A percentile compares a stretch with the other conserved stretches of the same genome.
phyloP scores from a whole-genome alignment of 2,888 invertebrate genomes.

The Mimas tiliae region DNA sequence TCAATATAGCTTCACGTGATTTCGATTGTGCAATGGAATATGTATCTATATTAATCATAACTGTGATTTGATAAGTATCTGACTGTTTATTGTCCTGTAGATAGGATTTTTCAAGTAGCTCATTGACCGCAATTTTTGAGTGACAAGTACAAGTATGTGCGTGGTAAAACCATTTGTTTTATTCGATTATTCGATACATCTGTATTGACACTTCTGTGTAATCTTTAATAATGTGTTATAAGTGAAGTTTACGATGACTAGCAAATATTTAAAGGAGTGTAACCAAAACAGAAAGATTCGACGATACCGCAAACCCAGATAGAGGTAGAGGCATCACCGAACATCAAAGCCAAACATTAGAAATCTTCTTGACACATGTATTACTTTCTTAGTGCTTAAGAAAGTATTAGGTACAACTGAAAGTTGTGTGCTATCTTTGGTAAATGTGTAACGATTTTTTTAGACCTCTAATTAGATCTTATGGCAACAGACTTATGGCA shows the following conservation, averaged over 20 bases:
- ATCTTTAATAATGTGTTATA: too few relatives aligned
- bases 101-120: constrained; percentile 44
- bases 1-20: constrained; percentile 34
- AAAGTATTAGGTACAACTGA: constrained; percentile 6
- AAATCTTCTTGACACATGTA: constrained; percentile 5
- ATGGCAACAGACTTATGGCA: too few relatives aligned
- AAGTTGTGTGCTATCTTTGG: neutral
- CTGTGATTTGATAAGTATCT: constrained; percentile 37
- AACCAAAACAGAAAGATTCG: neutral
- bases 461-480: too few relatives aligned
- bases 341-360: constrained; percentile 18
- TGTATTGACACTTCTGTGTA: too few relatives aligned
- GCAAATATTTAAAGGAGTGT: neutral
- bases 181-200: neutral
- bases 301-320: neutral
- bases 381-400: too few relatives aligned
- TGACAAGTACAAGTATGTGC: constrained; percentile 30
- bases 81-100: constrained; percentile 35
- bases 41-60: constrained; percentile 26
- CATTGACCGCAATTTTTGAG: constrained; percentile 53
- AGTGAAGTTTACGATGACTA: neutral
- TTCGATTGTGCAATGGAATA: constrained; percentile 37
- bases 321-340: neutral
- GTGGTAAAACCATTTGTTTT: constrained; percentile 1
- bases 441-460: neutral